phyloP scores from a whole-genome alignment of 1,140 invertebrate genomes.

The Zaprionus ghesquierei region DNA sequence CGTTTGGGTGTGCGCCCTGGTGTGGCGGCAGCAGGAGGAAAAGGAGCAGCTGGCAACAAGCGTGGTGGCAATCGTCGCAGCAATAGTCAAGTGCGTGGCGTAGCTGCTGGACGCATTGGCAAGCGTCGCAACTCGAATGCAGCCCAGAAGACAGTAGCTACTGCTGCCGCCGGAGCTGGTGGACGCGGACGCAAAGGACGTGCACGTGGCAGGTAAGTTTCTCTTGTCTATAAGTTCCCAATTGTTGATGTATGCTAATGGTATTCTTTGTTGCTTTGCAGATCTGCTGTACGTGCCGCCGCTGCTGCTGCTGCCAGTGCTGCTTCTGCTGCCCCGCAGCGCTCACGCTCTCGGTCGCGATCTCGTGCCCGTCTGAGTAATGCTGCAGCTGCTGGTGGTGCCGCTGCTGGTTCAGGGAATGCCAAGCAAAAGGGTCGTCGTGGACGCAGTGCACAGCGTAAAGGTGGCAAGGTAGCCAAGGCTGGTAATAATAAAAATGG shows the following conservation, averaged over 20 bases:
- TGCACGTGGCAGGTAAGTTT: slow-evolving; percentile 60
- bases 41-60: slow-evolving; percentile 5
- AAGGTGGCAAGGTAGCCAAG: slow-evolving; percentile 46
- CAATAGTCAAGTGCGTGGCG: slow-evolving; percentile 58
- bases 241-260: background rate
- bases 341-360: slow-evolving; percentile 63
- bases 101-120: slow-evolving; percentile 65
- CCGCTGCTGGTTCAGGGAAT: slow-evolving; percentile 28
- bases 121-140: slow-evolving; percentile 60
- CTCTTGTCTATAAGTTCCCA: background rate
- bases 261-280: slow-evolving; percentile 3
- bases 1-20: slow-evolving; percentile 69
- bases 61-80: slow-evolving; percentile 29
- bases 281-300: slow-evolving; percentile 55
- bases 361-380: slow-evolving; percentile 49
- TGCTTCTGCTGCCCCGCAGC: slow-evolving; percentile 29
- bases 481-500: slow-evolving; percentile 58
- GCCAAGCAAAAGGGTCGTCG: slow-evolving; percentile 44
- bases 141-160: slow-evolving; percentile 41
- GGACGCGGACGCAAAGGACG: slow-evolving; percentile 52
- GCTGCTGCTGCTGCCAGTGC: slow-evolving; percentile 50
- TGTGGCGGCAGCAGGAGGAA: slow-evolving; percentile 8
- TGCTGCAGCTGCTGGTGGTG: slow-evolving; percentile 35
- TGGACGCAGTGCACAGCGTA: slow-evolving; percentile 56
- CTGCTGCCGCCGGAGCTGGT: slow-evolving; percentile 22